Conservation (phyloP, 2,797 vertebrate species). For the Bufotes viridis region DNA sequence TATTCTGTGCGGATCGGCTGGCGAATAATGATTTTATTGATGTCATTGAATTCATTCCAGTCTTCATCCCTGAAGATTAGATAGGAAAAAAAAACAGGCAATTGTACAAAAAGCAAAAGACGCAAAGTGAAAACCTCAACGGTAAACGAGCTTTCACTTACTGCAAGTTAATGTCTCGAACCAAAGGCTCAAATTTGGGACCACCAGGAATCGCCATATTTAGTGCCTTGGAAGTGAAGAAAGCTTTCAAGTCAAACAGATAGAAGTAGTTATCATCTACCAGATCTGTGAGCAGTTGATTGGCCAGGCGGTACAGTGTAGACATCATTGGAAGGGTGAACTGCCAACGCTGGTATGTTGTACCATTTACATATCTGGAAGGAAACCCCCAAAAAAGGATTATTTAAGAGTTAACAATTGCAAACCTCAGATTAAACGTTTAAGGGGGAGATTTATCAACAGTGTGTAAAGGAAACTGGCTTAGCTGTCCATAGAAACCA, state of each 20-base stretch:
- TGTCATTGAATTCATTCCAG: conserved; percentile 99
- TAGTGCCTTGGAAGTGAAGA: conserved; percentile 98
- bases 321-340: conserved; percentile 99
- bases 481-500: too few species aligned
- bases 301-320: conserved; percentile 95
- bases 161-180: conserved; percentile 98
- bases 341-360: conserved; percentile 98
- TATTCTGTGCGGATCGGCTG: conserved; percentile 98
- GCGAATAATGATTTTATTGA: conserved; percentile 99
- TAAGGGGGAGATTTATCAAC: not conserved
- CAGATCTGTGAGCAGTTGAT: conserved; percentile 96
- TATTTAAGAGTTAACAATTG: not conserved
- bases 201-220: conserved; percentile 99
- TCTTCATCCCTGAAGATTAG: conserved; percentile 89
- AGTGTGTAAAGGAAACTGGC: too few species aligned
- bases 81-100: not conserved
- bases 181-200: conserved; percentile 97
- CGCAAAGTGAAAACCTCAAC: not conserved
- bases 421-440: not conserved
- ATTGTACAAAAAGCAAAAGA: not conserved
- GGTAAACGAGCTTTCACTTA: conserved; percentile 72
- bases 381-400: not conserved
- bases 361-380: conserved; percentile 92
- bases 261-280: conserved; percentile 99
- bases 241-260: conserved; percentile 96